These are phyloP conservation scores for Lerista edwardsae DNA, from an alignment of 2,797 vertebrate species.

Conservation along the genomic window DNA sequence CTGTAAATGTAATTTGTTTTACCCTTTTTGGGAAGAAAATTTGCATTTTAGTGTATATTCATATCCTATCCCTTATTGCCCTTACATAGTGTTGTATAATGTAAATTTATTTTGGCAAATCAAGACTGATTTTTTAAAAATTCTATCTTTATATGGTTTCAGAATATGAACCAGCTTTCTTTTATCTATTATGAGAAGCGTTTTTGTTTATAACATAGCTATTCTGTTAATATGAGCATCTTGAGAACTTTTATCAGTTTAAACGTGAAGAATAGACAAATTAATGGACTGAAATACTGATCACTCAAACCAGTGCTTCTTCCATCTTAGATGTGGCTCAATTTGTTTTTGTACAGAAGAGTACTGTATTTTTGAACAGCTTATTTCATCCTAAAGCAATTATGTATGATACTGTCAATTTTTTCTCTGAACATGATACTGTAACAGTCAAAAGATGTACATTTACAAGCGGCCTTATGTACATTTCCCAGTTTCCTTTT, in stretches of 20 bases:
- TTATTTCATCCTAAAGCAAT: slow-evolving; percentile 92
- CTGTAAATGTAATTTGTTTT: slow-evolving; percentile 99
- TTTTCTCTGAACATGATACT: slow-evolving; percentile 97
- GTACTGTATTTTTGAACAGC: slow-evolving; percentile 98
- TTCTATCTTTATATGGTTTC: slow-evolving; percentile 92
- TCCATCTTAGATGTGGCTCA: slow-evolving; percentile 89
- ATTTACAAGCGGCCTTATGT: slow-evolving; percentile 99
- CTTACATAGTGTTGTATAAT: slow-evolving; percentile 98
- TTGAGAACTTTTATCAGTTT: slow-evolving; percentile 80
- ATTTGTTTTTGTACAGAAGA: slow-evolving; percentile 97
- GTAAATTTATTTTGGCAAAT: slow-evolving; percentile 93
- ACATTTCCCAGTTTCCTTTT: slow-evolving; percentile 99
- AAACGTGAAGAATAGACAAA: slow-evolving; percentile 78
- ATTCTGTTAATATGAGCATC: slow-evolving; percentile 90
- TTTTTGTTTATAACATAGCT: slow-evolving; percentile 93
- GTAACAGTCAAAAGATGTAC: slow-evolving; percentile 99
- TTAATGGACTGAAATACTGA: slow-evolving; percentile 83
- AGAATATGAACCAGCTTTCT: slow-evolving; percentile 84
- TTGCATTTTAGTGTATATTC: slow-evolving; percentile 99
- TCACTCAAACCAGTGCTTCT: slow-evolving; percentile 85
- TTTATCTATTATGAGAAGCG: slow-evolving; percentile 90
- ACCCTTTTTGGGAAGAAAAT: slow-evolving; percentile 86
- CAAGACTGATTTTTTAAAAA: slow-evolving; percentile 91
- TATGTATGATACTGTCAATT: slow-evolving; percentile 99
- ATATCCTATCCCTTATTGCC: slow-evolving; percentile 83